Evolutionary conservation across 2,797 vertebrate genomes (phyloP).

Genomic region (Iguana delicatissima): DNA sequence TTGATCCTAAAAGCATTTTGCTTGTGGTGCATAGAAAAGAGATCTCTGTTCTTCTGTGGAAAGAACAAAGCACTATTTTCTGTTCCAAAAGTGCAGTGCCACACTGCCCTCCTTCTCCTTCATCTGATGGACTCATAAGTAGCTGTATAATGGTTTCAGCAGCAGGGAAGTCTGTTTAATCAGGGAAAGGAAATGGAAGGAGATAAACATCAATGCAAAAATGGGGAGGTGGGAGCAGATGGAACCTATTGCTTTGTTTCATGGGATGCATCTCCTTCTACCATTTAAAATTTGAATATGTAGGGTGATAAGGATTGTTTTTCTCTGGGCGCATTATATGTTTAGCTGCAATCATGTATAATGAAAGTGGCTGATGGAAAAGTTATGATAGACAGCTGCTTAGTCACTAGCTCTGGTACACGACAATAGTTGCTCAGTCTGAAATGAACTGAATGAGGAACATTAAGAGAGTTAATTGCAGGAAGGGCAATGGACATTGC

Average conservation of each 20-base stretch:
- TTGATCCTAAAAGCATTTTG: constrained; percentile 45
- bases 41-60: constrained; percentile 33
- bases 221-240: not conserved
- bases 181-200: constrained; percentile 50
- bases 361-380: not conserved
- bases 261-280: not conserved
- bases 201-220: constrained; percentile 33
- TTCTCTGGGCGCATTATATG: constrained; percentile 1
- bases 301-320: not conserved
- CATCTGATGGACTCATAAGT: constrained; percentile 44
- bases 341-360: not conserved
- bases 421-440: not conserved
- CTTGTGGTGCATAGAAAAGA: constrained; percentile 31
- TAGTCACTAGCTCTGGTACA: constrained; percentile 5
- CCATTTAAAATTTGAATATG: not conserved
- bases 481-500: not conserved
- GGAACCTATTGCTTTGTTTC: constrained; percentile 28
- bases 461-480: not conserved
- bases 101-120: constrained; percentile 19
- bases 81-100: constrained; percentile 20
- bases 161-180: constrained; percentile 55
- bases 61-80: constrained; percentile 54
- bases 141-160: constrained; percentile 49
- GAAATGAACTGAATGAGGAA: not conserved
- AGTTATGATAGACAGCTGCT: constrained; percentile 11